A percentile compares a stretch with the other conserved stretches of the same genome.
Conservation (phyloP, 1,140 invertebrate genomes). For the Dysdera silvatica region DNA sequence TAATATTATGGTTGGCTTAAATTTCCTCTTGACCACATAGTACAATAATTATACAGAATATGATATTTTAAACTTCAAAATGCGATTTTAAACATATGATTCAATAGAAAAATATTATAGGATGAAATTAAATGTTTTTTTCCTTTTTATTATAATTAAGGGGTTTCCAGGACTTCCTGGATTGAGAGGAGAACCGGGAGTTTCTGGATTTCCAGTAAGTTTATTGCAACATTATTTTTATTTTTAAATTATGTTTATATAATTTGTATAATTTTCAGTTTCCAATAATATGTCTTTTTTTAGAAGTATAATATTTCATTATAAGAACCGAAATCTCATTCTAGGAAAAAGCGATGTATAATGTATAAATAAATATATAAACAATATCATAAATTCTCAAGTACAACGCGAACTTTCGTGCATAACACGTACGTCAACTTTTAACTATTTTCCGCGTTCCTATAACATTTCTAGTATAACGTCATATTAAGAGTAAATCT, state of each 20-base stretch:
- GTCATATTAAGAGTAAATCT: too few species aligned
- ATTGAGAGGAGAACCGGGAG: slow-evolving; percentile 10
- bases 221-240: not conserved
- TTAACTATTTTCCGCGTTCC: not conserved
- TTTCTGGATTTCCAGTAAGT: slow-evolving; percentile 26
- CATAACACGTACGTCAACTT: not conserved
- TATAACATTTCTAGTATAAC: not conserved
- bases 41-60: too few species aligned
- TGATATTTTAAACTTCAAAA: too few species aligned
- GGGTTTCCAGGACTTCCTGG: slow-evolving; percentile 21
- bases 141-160: not conserved
- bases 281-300: not conserved
- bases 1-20: too few species aligned
- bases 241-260: not conserved
- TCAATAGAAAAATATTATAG: too few species aligned
- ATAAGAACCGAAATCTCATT: too few species aligned
- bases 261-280: not conserved
- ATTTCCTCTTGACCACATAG: too few species aligned
- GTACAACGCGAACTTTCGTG: not conserved
- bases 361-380: not conserved
- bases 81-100: too few species aligned
- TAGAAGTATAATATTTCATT: not conserved
- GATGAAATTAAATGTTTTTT: too few species aligned
- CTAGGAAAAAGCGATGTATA: too few species aligned
- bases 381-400: not conserved